Evolutionary conservation across 2,888 invertebrate genomes (phyloP).

Genomic region (Notodonta dromedarius): DNA sequence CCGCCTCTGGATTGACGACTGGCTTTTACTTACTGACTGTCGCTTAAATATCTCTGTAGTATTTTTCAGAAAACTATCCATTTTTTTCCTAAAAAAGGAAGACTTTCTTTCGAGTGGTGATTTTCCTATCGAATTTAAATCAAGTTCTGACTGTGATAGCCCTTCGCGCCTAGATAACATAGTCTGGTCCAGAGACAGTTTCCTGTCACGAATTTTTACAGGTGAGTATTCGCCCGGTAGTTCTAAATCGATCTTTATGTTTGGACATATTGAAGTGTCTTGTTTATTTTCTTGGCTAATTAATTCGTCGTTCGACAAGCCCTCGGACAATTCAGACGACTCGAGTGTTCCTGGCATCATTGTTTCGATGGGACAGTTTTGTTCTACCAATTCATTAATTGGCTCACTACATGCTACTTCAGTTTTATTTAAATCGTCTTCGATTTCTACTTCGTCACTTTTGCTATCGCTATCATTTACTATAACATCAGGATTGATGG

Average conservation of each 20-base stretch:
- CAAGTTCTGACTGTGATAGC: slow-evolving; percentile 73
- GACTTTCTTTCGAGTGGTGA: slow-evolving; percentile 74
- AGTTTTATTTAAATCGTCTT: slow-evolving; percentile 17
- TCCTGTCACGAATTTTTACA: slow-evolving; percentile 56
- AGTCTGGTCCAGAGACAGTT: slow-evolving; percentile 72
- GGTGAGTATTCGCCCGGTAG: slow-evolving; percentile 27
- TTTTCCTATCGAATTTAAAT: slow-evolving; percentile 73
- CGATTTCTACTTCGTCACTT: slow-evolving; percentile 18
- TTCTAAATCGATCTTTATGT: slow-evolving; percentile 24
- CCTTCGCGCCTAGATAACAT: slow-evolving; percentile 62
- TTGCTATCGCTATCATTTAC: slow-evolving; percentile 24
- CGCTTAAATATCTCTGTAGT: slow-evolving; percentile 74
- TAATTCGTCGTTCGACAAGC: slow-evolving; percentile 28
- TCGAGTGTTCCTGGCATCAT: slow-evolving; percentile 20
- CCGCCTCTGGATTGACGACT: slow-evolving; percentile 48
- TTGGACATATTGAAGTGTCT: slow-evolving; percentile 15
- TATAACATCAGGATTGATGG: slow-evolving; percentile 57
- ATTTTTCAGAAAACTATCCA: slow-evolving; percentile 76
- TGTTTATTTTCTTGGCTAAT: slow-evolving; percentile 23
- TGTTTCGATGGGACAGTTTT: slow-evolving; percentile 16
- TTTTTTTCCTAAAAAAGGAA: slow-evolving; percentile 75
- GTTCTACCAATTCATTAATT: slow-evolving; percentile 16
- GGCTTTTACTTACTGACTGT: slow-evolving; percentile 55
- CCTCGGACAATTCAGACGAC: slow-evolving; percentile 41
- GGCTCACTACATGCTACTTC: slow-evolving; percentile 18